Conservation (phyloP, 2,888 invertebrate species). For the Drosophila rellima region DNA sequence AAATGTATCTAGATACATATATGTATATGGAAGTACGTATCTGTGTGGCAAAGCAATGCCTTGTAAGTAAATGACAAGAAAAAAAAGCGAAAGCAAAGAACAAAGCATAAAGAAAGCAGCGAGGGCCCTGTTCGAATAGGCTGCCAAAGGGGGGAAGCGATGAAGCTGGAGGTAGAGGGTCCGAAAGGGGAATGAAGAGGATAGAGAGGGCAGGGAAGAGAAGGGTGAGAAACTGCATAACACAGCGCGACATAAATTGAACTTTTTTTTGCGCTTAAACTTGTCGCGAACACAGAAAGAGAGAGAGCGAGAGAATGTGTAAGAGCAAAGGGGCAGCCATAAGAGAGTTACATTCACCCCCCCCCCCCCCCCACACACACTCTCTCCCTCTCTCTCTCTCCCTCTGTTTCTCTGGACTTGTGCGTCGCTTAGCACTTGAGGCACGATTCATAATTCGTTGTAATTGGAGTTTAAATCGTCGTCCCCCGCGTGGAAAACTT, state of each 20-base stretch:
- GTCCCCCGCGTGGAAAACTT: conserved; percentile 27
- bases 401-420: background rate
- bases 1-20: conserved; percentile 30
- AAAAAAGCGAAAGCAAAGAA: conserved; percentile 43
- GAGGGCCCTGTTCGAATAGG: conserved; percentile 19
- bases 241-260: conserved; percentile 77
- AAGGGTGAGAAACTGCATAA: conserved; percentile 50
- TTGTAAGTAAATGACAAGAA: conserved; percentile 74
- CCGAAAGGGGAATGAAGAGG: background rate
- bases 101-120: conserved; percentile 67
- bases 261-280: conserved; percentile 72
- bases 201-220: background rate
- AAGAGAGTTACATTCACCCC: conserved; percentile 16
- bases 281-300: conserved; percentile 46
- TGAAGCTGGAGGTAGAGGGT: background rate
- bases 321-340: conserved; percentile 6
- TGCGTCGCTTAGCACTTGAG: conserved; percentile 53
- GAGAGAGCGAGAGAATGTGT: background rate
- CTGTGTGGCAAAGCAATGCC: conserved; percentile 36
- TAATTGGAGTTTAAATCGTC: conserved; percentile 74
- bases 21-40: conserved; percentile 7
- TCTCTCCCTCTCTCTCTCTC: conserved; percentile 3
- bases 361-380: background rate
- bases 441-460: conserved; percentile 73
- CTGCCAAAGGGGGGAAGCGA: conserved; percentile 1